phyloP scores from a whole-genome alignment of 92 coral and sea anemone species.

The Epizoanthus rinbou region DNA sequence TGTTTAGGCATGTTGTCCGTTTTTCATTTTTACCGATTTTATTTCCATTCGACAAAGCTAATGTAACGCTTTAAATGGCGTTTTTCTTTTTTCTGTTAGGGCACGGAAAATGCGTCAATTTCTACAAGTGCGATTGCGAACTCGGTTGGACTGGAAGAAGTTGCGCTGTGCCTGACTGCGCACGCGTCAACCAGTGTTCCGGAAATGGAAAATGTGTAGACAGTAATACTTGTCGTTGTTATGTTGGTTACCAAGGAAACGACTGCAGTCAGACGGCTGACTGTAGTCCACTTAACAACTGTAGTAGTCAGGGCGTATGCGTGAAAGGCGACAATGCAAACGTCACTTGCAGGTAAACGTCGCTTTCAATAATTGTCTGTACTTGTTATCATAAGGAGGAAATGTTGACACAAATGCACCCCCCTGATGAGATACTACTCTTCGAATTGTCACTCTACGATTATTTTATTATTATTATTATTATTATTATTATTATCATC shows the following conservation, averaged over 20 bases:
- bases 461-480: too few species aligned
- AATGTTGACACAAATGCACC: too few species aligned
- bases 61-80: too few species aligned
- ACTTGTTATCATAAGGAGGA: too few species aligned
- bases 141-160: constrained; percentile 53
- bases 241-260: background rate
- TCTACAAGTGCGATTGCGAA: constrained; percentile 57
- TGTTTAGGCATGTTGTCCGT: too few species aligned
- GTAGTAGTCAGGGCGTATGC: constrained; percentile 21
- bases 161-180: background rate
- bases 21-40: too few species aligned
- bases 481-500: too few species aligned
- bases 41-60: too few species aligned
- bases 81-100: constrained; percentile 20
- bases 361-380: too few species aligned
- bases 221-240: background rate
- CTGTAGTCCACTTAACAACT: background rate
- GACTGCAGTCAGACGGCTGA: background rate
- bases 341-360: constrained; percentile 1
- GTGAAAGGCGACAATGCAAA: too few species aligned
- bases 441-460: too few species aligned
- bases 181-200: constrained; percentile 9
- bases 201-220: constrained; percentile 5
- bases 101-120: constrained; percentile 61
- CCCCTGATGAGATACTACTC: too few species aligned